Evolutionary conservation across 2,797 vertebrate genomes (phyloP), one percentile per base, ranked within the genome.

Genomic region (Buceros bicornis): DNA sequence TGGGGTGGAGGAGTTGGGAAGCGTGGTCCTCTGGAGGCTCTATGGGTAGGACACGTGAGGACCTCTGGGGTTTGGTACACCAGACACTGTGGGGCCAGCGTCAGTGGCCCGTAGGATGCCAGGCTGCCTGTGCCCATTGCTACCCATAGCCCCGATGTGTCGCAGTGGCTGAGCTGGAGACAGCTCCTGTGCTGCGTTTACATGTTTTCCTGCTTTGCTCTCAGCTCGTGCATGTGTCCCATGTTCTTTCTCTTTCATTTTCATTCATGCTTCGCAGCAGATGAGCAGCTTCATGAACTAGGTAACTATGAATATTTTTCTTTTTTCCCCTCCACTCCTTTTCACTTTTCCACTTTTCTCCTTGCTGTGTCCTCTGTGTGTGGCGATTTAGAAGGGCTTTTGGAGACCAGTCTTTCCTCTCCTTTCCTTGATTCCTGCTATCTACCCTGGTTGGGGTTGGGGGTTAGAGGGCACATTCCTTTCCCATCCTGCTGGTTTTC

Each of bases 231-330:
- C 31, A 65, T 22, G 22, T 25, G 50, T 13, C 51, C 51, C 51
- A 71, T 42, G 28, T 31, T 89, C 64, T 93, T 62, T 93, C 89
- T 96, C 88, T 96, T 51, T 93, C 88, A 35, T 96, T 78, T 80
- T 37, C 90, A 53, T 95, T 95, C 96, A 92, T 53, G 95, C 97
- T 95, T 85, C 93, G 2, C 94, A 90, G 85, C 53, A 92, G 97
- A 90, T 2, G 92, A 88, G 66, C 86, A 85, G 69, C 93, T 90
- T 54, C 91, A 14, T 56, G 94, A 95, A 91, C 62, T 94, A 47
- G 97, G 97, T 98, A 98, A 97, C 85, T 97, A 97, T 97, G 89
- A 69, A 13, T 48, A 40, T 65, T 40, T 48, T 43, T 64, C 33
- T 25, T 24, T 6, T 24, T 65, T 33, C 24, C 16, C 8, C 7